phyloP scores from a whole-genome alignment of 1,140 invertebrate genomes.

The Goniozus legneri region DNA sequence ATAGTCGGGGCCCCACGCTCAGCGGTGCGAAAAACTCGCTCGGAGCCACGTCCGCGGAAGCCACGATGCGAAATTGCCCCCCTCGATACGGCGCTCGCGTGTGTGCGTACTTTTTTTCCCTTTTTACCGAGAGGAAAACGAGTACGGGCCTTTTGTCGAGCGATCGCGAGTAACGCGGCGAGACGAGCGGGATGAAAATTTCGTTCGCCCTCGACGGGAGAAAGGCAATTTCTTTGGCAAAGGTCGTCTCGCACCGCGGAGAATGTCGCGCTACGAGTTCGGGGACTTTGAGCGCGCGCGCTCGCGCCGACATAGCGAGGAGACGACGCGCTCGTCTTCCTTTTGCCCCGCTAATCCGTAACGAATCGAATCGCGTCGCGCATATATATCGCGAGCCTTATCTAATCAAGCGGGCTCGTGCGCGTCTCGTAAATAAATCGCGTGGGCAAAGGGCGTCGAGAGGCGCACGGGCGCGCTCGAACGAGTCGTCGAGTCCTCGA shows the following conservation, averaged over 20 bases:
- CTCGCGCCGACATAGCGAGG: conserved; percentile 7
- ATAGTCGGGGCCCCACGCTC: conserved; percentile 22
- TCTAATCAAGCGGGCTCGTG: conserved; percentile 20
- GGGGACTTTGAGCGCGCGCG: conserved; percentile 15
- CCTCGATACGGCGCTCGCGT: too few relatives aligned
- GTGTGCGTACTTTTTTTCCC: too few relatives aligned
- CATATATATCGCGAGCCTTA: conserved; percentile 15
- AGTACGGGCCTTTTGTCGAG: too few relatives aligned
- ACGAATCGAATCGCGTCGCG: conserved; percentile 18
- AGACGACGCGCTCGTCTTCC: conserved; percentile 1
- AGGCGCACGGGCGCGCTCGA: not conserved
- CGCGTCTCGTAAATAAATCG: conserved; percentile 8
- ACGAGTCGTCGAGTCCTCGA: conserved; percentile 8
- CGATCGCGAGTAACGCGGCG: too few relatives aligned
- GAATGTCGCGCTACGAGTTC: conserved; percentile 30
- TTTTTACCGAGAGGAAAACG: too few relatives aligned
- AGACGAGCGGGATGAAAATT: too few relatives aligned
- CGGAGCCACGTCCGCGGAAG: too few relatives aligned
- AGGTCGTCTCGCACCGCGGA: too few relatives aligned
- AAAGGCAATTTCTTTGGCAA: too few relatives aligned
- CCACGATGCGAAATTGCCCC: too few relatives aligned
- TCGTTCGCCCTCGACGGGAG: too few relatives aligned
- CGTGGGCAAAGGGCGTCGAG: not conserved
- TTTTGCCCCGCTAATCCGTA: conserved; percentile 15
- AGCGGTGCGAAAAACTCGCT: not conserved